Conservation (phyloP, 2,113 vertebrate genomes). For the Rhineura floridana region DNA sequence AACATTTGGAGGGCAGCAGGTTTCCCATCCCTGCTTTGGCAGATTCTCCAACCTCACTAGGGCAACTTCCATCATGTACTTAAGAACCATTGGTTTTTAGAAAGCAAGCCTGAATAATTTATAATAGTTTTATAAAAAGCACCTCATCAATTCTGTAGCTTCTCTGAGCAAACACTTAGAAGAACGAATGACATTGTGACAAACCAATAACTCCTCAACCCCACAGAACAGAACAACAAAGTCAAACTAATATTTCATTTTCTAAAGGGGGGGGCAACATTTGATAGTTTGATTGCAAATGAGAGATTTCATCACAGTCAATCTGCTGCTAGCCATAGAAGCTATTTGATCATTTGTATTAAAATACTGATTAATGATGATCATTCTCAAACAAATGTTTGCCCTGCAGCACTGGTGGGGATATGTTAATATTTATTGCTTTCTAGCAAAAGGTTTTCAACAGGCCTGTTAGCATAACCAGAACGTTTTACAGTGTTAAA, state of each 20-base stretch:
- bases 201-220: background rate
- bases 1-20: too few relatives aligned
- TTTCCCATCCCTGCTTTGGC: background rate
- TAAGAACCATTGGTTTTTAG: background rate
- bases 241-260: background rate
- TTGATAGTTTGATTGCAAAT: slow-evolving; percentile 40
- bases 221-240: background rate
- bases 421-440: slow-evolving; percentile 69
- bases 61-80: background rate
- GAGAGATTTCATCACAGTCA: slow-evolving; percentile 35
- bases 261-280: slow-evolving; percentile 20
- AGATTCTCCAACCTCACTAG: background rate
- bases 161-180: background rate
- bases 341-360: slow-evolving; percentile 53
- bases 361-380: slow-evolving; percentile 65
- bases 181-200: background rate
- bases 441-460: slow-evolving; percentile 64
- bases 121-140: background rate
- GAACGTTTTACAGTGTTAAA: slow-evolving; percentile 63
- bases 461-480: slow-evolving; percentile 62
- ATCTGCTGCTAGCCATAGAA: slow-evolving; percentile 44
- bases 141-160: background rate
- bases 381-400: slow-evolving; percentile 70
- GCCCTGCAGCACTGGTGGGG: slow-evolving; percentile 46
- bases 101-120: background rate